These are phyloP conservation scores for Psittacula echo DNA, from an alignment of 2,797 vertebrate species.

Conservation along the genomic window DNA sequence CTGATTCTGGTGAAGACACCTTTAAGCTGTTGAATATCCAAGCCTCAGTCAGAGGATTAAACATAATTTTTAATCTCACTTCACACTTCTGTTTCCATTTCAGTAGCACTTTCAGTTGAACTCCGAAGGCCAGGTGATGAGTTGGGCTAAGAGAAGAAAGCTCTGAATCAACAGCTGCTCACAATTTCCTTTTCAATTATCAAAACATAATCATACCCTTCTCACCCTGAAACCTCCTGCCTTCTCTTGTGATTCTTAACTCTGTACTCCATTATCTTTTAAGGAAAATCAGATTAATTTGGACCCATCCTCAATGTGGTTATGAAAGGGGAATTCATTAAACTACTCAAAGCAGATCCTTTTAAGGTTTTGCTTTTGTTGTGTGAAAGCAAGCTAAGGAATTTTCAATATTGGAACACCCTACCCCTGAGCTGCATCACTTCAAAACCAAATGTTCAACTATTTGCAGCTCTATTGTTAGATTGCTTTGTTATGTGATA, in stretches of 20 bases:
- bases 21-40: background rate
- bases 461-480: slow-evolving; percentile 32
- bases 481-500: slow-evolving; percentile 41
- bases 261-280: background rate
- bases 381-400: slow-evolving; percentile 1
- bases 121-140: background rate
- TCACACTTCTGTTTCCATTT: background rate
- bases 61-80: background rate
- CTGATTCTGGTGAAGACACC: background rate
- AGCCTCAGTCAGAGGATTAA: background rate
- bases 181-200: background rate
- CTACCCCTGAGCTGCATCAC: background rate
- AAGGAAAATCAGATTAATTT: background rate
- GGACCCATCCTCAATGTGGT: background rate
- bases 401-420: slow-evolving; percentile 11
- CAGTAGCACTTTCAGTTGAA: background rate
- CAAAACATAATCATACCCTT: background rate
- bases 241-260: background rate
- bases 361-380: background rate
- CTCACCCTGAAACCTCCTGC: background rate
- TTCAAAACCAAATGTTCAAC: slow-evolving; percentile 41
- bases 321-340: slow-evolving; percentile 1
- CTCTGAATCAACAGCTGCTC: background rate
- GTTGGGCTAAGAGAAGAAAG: background rate
- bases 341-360: background rate